Base-by-base conservation (phyloP, 1,140 invertebrate species). In the Stenopsyche tienmushanensis region DNA sequence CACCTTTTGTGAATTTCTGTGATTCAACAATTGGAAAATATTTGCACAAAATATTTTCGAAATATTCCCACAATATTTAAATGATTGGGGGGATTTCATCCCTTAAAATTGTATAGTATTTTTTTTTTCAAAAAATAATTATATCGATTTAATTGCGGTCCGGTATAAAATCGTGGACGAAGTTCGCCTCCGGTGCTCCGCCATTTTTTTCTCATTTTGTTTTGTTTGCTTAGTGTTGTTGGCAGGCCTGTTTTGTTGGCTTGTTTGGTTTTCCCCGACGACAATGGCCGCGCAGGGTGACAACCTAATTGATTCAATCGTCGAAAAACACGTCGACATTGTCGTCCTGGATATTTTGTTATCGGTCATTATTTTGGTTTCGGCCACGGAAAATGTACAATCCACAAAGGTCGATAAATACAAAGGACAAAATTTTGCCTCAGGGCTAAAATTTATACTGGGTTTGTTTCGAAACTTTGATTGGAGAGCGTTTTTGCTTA, bases 151-250 rank as follows among this genome's bases (percentile, higher is more conserved):
- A n/a, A 39, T n/a, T 39, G n/a, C 34, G 7, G n/a, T n/a, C n/a
- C n/a, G n/a, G n/a, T n/a, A n/a, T n/a, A n/a, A n/a, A n/a, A n/a
- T n/a, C n/a, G n/a, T n/a, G n/a, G n/a, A n/a, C n/a, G n/a, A n/a
- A n/a, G n/a, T n/a, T n/a, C n/a, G n/a, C n/a, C n/a, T n/a, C n/a
- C n/a, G n/a, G n/a, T n/a, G n/a, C n/a, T n/a, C n/a, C n/a, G n/a
- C n/a, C n/a, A n/a, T n/a, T n/a, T n/a, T n/a, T n/a, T n/a, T n/a
- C n/a, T n/a, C n/a, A n/a, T n/a, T n/a, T 64, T 62, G 50, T 63
- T 67, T 64, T 64, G 53, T 64, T 67, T 67, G 52, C 62, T 17
- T 53, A 52, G 66, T 67, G 62, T 67, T 67, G 60, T 67, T 67
- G 60, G 60, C 65, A 44, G 65, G 58, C 29, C 60, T 67, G 62